Percentiles rank a stretch among this genome's conserved stretches.
Evolutionary conservation across 2,888 invertebrate genomes (phyloP).

Genomic region (Epirrhoe alternata): DNA sequence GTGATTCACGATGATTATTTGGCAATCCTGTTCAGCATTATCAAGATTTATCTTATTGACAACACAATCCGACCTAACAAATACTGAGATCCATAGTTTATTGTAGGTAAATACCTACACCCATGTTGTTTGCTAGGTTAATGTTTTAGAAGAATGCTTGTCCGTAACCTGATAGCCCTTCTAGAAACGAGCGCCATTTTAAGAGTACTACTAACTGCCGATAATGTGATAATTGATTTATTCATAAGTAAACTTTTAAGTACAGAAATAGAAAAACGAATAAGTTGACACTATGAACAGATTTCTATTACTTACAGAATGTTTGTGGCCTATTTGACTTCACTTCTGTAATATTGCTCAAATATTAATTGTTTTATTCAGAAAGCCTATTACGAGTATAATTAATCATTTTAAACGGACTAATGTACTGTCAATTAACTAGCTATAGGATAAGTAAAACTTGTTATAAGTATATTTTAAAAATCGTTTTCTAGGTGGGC

Average conservation of each 20-base stretch:
- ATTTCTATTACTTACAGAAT: slow-evolving; percentile 18
- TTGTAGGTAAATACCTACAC: slow-evolving; percentile 38
- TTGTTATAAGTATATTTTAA: slow-evolving; percentile 44
- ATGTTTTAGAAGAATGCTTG: slow-evolving; percentile 38
- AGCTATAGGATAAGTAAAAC: slow-evolving; percentile 58
- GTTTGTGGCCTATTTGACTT: slow-evolving; percentile 16
- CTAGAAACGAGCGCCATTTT: slow-evolving; percentile 37
- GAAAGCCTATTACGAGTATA: slow-evolving; percentile 27
- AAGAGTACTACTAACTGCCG: slow-evolving; percentile 57
- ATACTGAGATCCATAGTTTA: slow-evolving; percentile 29
- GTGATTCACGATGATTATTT: not conserved
- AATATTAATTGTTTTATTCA: slow-evolving; percentile 26
- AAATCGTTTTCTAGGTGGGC: slow-evolving; percentile 37
- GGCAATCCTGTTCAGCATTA: slow-evolving; percentile 33
- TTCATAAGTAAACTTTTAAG: slow-evolving; percentile 33
- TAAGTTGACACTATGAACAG: slow-evolving; percentile 3
- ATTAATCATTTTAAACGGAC: slow-evolving; percentile 37
- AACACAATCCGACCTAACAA: slow-evolving; percentile 21
- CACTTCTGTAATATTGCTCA: slow-evolving; percentile 34
- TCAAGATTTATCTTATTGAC: slow-evolving; percentile 26
- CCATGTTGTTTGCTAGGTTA: slow-evolving; percentile 29
- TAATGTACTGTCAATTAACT: slow-evolving; percentile 65
- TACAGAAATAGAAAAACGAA: slow-evolving; percentile 19
- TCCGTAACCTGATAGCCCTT: slow-evolving; percentile 24
- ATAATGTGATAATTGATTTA: slow-evolving; percentile 52